Percentiles rank a stretch among this genome's conserved stretches.
These are phyloP conservation scores for Papilio polytes DNA, from an alignment of 1,140 invertebrate species.

Conservation along the genomic window DNA sequence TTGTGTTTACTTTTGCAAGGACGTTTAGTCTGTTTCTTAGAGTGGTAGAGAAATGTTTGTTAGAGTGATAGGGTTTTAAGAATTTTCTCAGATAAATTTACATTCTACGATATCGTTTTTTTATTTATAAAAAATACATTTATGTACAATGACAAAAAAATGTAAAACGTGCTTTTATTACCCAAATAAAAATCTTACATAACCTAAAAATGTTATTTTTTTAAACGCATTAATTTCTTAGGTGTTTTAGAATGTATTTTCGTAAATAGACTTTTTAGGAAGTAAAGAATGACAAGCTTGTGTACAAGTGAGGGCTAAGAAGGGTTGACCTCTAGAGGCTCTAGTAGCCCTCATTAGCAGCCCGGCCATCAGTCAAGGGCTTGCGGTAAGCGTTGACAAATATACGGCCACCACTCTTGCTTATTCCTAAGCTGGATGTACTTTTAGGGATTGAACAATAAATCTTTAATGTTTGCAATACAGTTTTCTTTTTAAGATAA, in stretches of 20 bases:
- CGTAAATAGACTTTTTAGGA: not conserved
- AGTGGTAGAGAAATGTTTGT: too few species aligned
- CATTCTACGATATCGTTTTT: too few species aligned
- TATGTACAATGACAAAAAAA: too few species aligned
- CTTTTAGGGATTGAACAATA: constrained; percentile 3
- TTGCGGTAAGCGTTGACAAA: constrained; percentile 33
- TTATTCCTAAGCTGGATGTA: constrained; percentile 28
- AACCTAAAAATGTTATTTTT: too few species aligned
- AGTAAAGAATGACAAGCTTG: not conserved
- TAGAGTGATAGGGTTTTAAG: too few species aligned
- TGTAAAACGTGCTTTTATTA: too few species aligned
- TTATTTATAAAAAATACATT: too few species aligned
- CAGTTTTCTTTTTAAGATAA: not conserved
- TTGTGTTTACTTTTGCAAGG: too few species aligned
- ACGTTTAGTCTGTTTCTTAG: too few species aligned
- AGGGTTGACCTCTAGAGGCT: constrained; percentile 30
- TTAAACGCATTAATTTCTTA: too few species aligned
- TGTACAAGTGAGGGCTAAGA: constrained; percentile 25
- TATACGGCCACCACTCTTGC: constrained; percentile 22
- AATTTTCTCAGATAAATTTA: too few species aligned
- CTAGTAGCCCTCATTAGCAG: constrained; percentile 27
- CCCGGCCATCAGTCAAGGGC: constrained; percentile 33
- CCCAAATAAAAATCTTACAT: too few species aligned
- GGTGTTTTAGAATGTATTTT: not conserved
- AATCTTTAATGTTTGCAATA: not conserved